phyloP scores from a whole-genome alignment of 2,888 invertebrate genomes.

The Geotrupes spiniger region DNA sequence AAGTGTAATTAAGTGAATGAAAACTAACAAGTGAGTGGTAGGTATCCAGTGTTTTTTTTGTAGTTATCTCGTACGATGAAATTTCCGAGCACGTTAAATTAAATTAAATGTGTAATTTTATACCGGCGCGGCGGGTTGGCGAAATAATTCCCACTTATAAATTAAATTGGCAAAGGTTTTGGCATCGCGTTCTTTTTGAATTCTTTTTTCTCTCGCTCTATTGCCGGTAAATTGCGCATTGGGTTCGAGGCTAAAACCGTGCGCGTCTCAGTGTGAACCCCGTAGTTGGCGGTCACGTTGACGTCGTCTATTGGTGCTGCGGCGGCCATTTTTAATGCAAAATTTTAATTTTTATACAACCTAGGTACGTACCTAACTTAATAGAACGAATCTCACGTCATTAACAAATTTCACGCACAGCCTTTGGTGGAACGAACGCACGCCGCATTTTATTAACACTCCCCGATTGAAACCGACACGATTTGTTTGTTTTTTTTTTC shows the following conservation, averaged over 20 bases:
- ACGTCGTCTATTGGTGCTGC: constrained; percentile 43
- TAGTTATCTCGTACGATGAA: too few relatives aligned
- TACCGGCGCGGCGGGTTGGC: too few relatives aligned
- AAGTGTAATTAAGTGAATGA: constrained; percentile 40
- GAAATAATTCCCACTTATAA: too few relatives aligned
- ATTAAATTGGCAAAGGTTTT: constrained; percentile 16
- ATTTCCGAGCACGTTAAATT: too few relatives aligned
- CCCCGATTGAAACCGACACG: too few relatives aligned
- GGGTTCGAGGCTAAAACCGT: constrained; percentile 54
- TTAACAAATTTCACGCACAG: constrained; percentile 6
- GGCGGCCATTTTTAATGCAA: constrained; percentile 34
- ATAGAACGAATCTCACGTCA: constrained; percentile 1
- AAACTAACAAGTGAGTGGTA: constrained; percentile 34
- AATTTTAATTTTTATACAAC: constrained; percentile 25
- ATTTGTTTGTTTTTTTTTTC: too few relatives aligned
- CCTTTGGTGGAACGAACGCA: neutral
- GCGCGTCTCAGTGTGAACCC: constrained; percentile 79
- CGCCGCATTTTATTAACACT: too few relatives aligned
- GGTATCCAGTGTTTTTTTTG: constrained; percentile 27
- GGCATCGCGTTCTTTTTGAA: constrained; percentile 24
- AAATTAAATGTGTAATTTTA: too few relatives aligned
- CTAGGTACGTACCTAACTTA: constrained; percentile 23
- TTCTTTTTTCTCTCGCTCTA: constrained; percentile 23
- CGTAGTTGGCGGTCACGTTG: constrained; percentile 62
- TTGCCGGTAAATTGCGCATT: constrained; percentile 27